Evolutionary conservation across 2,113 vertebrate species (phyloP).

Genomic region (Semnornis frantzii): DNA sequence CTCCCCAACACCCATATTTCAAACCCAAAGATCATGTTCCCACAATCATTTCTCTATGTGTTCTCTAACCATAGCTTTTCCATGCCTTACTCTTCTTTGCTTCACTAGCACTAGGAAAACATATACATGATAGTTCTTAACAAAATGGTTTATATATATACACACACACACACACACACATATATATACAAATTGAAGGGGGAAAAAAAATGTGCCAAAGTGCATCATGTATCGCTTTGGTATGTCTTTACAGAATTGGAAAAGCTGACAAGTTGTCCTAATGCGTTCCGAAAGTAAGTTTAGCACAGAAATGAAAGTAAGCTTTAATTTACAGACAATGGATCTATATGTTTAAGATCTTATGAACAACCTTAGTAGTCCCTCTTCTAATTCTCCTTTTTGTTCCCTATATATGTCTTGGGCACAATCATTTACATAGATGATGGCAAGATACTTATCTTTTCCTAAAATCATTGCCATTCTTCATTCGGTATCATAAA

Average conservation of each 20-base stretch:
- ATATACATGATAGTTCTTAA: neutral
- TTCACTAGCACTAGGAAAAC: neutral
- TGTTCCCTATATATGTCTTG: neutral
- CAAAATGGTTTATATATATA: neutral
- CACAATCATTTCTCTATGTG: neutral
- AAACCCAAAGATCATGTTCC: neutral
- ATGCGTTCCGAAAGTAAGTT: neutral
- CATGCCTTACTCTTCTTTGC: neutral
- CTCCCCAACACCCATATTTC: neutral
- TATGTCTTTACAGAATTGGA: neutral
- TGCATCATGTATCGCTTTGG: neutral
- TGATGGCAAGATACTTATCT: neutral
- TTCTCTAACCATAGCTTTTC: neutral
- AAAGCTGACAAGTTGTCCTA: neutral
- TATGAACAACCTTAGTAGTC: neutral
- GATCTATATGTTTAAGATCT: neutral
- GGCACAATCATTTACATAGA: neutral
- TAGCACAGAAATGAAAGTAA: neutral
- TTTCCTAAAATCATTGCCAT: neutral
- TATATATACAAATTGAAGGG: neutral
- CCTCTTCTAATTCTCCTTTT: neutral
- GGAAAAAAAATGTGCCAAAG: neutral
- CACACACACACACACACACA: too few relatives aligned
- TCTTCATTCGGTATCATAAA: neutral
- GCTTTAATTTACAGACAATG: neutral